These are phyloP conservation scores for Alouatta palliata DNA, from an alignment of 2,113 vertebrate species.

Conservation along the genomic window DNA sequence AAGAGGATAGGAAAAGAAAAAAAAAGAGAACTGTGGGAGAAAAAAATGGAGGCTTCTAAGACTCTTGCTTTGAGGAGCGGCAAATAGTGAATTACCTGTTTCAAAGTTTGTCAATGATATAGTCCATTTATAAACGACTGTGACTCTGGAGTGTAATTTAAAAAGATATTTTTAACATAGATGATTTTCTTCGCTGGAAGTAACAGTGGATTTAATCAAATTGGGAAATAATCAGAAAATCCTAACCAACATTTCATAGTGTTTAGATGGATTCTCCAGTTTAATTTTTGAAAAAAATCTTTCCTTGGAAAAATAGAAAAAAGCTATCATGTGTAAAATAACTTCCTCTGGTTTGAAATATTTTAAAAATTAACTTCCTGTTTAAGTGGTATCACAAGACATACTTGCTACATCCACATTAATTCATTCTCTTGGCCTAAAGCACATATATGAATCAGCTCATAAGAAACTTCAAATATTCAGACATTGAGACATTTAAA, in stretches of 20 bases:
- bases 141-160: neutral
- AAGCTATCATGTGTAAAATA: neutral
- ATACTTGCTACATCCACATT: neutral
- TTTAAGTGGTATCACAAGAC: neutral
- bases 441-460: neutral
- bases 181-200: neutral
- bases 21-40: neutral
- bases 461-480: neutral
- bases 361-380: neutral
- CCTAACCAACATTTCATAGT: neutral
- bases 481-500: neutral
- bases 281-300: neutral
- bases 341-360: neutral
- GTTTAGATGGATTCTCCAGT: neutral
- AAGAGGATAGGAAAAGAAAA: neutral
- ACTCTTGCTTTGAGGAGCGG: neutral
- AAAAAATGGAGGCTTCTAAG: neutral
- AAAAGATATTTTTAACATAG: neutral
- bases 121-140: neutral
- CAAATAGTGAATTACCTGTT: neutral
- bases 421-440: neutral
- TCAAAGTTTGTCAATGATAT: neutral
- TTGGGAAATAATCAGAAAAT: slow-evolving; percentile 17
- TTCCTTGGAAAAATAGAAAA: neutral
- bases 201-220: neutral